Base-by-base conservation (phyloP, 1,140 invertebrate genomes). In the Drosophila nasuta region DNA sequence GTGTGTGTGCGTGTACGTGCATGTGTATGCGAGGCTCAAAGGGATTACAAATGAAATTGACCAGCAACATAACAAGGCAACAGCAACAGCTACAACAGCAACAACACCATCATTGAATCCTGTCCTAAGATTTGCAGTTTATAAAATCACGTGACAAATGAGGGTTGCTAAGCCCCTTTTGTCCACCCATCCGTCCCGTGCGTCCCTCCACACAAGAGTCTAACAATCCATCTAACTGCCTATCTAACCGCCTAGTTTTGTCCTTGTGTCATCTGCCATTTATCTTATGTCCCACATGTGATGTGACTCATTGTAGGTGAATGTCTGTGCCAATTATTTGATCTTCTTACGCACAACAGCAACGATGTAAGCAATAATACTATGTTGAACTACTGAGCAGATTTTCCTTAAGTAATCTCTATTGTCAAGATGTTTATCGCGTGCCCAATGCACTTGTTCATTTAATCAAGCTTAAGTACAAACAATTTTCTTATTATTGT, bases 101-200 rank as follows among this genome's bases (percentile, higher is more conserved):
- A n/a, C 49, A 52, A 35, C 41, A 71, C 1, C 28, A 58, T 35
- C 15, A 58, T 13, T 46, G 25, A 46, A 51, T 13, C 48, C n/a
- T 46, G 60, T 51, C 38, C 20, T 60, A 67, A 70, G 79, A 88
- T 79, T 79, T 79, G 72, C 77, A 89, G 83, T 88, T 83, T 89
- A 88, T 88, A 89, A 88, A 88, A 80, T 88, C 80, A 78, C 67
- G 74, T 83, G 85, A 88, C 83, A 88, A 89, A 88, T 88, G 85
- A 88, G 85, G 80, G 81, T 88, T 78, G 77, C 81, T 88, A 89
- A 81, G 77, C 85, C 57, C 56, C 67, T 57, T 89, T 78, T 56
- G 68, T 11, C 35, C 49, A 52, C 10, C 51, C 56, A 75, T 54
- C 64, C 20, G 3, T 25, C 20, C 20, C 20, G 20, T 25, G 20